Evolutionary conservation across 1,140 invertebrate genomes (phyloP).

Genomic region (Apis cerana): DNA sequence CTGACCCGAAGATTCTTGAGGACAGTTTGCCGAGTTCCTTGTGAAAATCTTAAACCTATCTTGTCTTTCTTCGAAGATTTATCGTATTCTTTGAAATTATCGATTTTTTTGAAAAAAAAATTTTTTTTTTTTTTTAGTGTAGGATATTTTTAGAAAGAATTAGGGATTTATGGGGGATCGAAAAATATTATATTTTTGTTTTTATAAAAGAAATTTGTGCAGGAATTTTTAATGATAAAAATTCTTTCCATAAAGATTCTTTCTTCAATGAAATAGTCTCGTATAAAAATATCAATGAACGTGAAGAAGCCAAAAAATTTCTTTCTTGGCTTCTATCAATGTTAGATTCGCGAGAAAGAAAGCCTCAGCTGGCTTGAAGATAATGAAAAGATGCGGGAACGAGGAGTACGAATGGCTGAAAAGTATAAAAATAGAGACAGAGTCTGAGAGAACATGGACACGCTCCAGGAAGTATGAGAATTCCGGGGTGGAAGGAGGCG

Average conservation of each 20-base stretch:
- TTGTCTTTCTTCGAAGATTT: too few relatives aligned
- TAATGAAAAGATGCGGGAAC: not conserved
- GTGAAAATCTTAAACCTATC: too few relatives aligned
- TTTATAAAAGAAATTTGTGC: too few relatives aligned
- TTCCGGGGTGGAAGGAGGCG: slow-evolving; percentile 22
- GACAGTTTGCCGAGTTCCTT: slow-evolving; percentile 3
- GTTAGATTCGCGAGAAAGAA: not conserved
- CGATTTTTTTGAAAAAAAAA: too few relatives aligned
- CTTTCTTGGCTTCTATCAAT: not conserved
- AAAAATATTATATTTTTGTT: too few relatives aligned
- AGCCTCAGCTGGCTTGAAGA: not conserved
- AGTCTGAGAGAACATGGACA: not conserved
- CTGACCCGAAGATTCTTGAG: not conserved
- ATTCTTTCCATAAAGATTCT: too few relatives aligned
- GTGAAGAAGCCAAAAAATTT: not conserved
- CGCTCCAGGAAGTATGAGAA: slow-evolving; percentile 37
- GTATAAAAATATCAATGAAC: not conserved
- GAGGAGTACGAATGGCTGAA: not conserved
- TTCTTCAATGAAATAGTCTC: too few relatives aligned
- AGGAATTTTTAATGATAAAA: too few relatives aligned
- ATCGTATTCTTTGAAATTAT: too few relatives aligned
- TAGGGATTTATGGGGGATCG: too few relatives aligned
- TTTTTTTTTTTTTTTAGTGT: too few relatives aligned
- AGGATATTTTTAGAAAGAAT: too few relatives aligned
- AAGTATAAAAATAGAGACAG: not conserved